phyloP scores from a whole-genome alignment of 2,888 invertebrate species.

The Machimus atricapillus region DNA sequence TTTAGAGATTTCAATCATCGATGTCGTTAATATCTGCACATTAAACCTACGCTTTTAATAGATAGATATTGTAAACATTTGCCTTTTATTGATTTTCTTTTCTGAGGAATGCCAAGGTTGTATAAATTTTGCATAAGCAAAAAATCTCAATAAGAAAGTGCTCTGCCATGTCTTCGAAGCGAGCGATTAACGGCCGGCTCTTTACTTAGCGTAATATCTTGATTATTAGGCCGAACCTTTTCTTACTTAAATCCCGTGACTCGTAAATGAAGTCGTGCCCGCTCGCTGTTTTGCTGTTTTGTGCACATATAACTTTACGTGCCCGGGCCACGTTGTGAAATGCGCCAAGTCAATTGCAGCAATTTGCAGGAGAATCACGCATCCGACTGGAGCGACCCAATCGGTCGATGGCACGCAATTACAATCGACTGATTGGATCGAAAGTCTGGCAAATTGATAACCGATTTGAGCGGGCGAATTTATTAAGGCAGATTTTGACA shows the following conservation, averaged over 20 bases:
- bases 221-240: not conserved
- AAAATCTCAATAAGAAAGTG: not conserved
- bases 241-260: not conserved
- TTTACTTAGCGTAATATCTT: not conserved
- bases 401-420: slow-evolving; percentile 19
- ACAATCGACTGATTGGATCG: slow-evolving; percentile 20
- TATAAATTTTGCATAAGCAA: not conserved
- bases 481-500: slow-evolving; percentile 13
- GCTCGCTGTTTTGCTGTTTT: not conserved
- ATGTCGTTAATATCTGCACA: too few species aligned
- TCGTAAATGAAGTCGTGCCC: slow-evolving; percentile 3
- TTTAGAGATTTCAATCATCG: too few species aligned
- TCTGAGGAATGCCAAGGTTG: not conserved
- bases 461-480: slow-evolving; percentile 1
- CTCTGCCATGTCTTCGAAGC: not conserved
- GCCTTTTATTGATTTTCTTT: not conserved
- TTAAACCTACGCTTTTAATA: too few species aligned
- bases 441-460: slow-evolving; percentile 1
- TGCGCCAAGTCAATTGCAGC: slow-evolving; percentile 10
- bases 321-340: not conserved
- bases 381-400: not conserved
- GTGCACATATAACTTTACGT: not conserved
- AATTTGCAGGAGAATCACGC: slow-evolving; percentile 12
- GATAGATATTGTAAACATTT: not conserved
- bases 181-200: not conserved